Percentiles rank a stretch among this genome's conserved stretches.
Evolutionary conservation across 2,797 vertebrate species (phyloP).

Genomic region (Crypturellus tataupa): DNA sequence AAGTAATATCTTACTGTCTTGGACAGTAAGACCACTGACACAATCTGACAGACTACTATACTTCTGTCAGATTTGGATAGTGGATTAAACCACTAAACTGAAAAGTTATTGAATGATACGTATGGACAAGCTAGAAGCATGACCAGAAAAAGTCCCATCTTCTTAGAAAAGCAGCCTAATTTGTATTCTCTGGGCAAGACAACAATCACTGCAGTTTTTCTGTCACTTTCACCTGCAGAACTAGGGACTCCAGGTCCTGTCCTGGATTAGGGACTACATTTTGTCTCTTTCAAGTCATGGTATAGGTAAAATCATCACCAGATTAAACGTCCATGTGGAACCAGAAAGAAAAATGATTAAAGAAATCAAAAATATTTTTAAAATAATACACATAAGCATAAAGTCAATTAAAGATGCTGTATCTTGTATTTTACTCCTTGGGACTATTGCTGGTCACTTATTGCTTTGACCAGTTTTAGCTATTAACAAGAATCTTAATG

Average conservation of each 20-base stretch:
- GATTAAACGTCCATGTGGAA: background rate
- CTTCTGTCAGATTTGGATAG: background rate
- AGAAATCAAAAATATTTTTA: background rate
- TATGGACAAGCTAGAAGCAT: background rate
- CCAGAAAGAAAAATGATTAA: background rate
- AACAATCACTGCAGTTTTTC: background rate
- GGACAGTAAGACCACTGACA: background rate
- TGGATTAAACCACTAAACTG: background rate
- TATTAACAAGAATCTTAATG: background rate
- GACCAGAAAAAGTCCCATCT: background rate
- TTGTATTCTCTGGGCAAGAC: background rate
- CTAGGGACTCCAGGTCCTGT: too few relatives aligned
- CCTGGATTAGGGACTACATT: background rate
- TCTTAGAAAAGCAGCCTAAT: background rate
- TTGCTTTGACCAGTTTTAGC: background rate
- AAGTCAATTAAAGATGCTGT: fast-evolving
- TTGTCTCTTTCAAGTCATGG: background rate
- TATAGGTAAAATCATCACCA: background rate
- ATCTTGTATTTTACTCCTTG: background rate
- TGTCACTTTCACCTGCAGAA: background rate
- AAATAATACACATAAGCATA: background rate
- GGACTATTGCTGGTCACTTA: background rate
- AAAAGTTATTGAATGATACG: background rate
- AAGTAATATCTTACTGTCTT: background rate
- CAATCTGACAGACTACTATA: background rate